Evolutionary conservation across 2,113 vertebrate genomes (phyloP).

Genomic region (Telmatochromis sp.): DNA sequence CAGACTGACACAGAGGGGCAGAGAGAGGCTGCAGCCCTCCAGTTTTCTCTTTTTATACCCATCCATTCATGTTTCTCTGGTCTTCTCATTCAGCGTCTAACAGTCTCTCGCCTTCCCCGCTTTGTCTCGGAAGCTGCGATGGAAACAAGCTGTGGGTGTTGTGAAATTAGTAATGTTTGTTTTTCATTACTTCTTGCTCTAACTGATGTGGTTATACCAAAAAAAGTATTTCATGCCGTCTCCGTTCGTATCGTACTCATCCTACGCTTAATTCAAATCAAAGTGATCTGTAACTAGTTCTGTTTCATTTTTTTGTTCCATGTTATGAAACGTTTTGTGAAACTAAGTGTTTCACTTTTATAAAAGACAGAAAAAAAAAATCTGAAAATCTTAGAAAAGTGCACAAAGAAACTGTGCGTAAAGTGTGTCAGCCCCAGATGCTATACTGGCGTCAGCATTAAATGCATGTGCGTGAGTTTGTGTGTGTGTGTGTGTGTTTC

Average conservation of each 20-base stretch:
- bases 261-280: not conserved
- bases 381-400: not conserved
- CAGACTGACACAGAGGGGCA: conserved; percentile 37
- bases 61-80: conserved; percentile 14
- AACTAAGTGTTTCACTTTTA: not conserved
- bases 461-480: not conserved
- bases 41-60: not conserved
- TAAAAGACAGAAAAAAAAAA: not conserved
- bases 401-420: not conserved
- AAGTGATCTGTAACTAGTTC: not conserved
- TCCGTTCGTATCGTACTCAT: not conserved
- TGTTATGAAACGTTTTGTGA: not conserved
- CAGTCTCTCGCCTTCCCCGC: not conserved
- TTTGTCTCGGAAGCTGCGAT: not conserved
- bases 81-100: not conserved
- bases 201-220: not conserved
- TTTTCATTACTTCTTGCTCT: not conserved
- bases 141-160: conserved; percentile 2
- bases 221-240: rapidly evolving
- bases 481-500: conserved; percentile 2
- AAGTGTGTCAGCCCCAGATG: not conserved
- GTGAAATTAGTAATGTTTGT: not conserved
- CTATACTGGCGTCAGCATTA: not conserved
- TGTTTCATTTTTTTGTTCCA: not conserved
- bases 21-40: conserved; percentile 39